Evolutionary conservation across 2,888 invertebrate species (phyloP), one percentile per base, ranked within the genome.

Genomic region (Drosophila subsilvestris): DNA sequence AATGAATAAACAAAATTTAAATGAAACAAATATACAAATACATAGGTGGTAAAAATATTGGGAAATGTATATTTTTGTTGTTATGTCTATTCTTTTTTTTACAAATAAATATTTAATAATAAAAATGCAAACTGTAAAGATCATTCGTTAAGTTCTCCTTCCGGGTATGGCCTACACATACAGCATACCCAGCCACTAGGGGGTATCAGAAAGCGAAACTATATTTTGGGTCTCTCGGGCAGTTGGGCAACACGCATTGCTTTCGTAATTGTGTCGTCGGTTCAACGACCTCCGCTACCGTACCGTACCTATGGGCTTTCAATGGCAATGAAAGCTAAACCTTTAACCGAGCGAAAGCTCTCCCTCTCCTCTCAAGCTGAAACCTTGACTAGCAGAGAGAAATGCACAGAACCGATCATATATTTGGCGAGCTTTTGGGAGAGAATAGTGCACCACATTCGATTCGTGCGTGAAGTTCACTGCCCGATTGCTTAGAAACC

Each of bases 291-390:
- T 17, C 18, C 32, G 45, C 18, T 56, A 14, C 37, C 6, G 14
- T 6, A 37, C 14, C 37, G 14, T 14, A 37, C 14, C 37, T 14
- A 37, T 37, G 27, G 7, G 59, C 51, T 59, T 59, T 62, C 68
- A 74, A 65, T 74, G 70, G 25, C 70, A 66, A 65, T 51, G 66
- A 74, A 70, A 70, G 70, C 56, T 73, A 62, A 62, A 63, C 63
- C 54, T 63, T 49, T 49, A 42, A 25, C 63, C 20, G 14, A 37
- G 9, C 48, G 25, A 62, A 62, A 69, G 69, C 70, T 72, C 47
- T 27, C 8, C 14, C 50, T 63, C 51, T 37, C n/a, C 45, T 27
- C 68, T 27, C 27, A 14, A n/a, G 17, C 18, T 10, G 9, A 42
- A 18, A 6, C 37, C 37, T 43, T 17, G 49, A 3, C 12, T 29